phyloP scores from a whole-genome alignment of 2,113 vertebrate species.

The Cyanistes caeruleus region DNA sequence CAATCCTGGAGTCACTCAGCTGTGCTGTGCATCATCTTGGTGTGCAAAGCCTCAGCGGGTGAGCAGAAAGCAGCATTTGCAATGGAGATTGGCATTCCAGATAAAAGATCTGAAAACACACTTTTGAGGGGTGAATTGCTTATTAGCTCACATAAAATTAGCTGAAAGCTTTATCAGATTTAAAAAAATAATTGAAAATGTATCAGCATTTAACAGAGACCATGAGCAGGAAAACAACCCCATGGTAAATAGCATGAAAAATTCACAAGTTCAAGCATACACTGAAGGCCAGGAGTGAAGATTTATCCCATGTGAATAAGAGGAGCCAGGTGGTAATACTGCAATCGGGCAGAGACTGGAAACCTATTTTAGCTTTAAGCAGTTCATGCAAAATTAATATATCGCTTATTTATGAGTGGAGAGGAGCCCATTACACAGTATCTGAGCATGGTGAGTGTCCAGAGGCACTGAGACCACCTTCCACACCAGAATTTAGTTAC shows the following conservation, averaged over 20 bases:
- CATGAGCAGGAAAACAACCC: constrained; percentile 35
- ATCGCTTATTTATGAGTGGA: neutral
- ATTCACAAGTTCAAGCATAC: constrained; percentile 57
- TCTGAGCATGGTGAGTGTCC: neutral
- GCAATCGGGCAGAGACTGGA: neutral
- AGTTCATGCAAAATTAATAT: constrained; percentile 4
- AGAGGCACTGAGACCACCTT: neutral
- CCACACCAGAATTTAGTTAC: neutral
- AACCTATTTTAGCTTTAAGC: constrained; percentile 7
- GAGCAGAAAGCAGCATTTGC: neutral
- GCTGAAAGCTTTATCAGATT: constrained; percentile 77
- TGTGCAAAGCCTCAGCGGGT: constrained; percentile 11
- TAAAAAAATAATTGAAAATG: constrained; percentile 74
- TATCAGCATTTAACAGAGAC: constrained; percentile 70
- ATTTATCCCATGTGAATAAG: neutral
- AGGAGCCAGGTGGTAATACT: neutral
- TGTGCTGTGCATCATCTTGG: neutral
- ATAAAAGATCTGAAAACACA: constrained; percentile 59
- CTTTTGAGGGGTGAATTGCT: constrained; percentile 35
- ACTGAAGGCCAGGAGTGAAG: neutral
- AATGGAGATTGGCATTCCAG: constrained; percentile 30
- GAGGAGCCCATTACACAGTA: neutral
- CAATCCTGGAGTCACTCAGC: neutral
- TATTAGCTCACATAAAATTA: constrained; percentile 74
- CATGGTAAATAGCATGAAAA: constrained; percentile 47